Conservation (phyloP, 2,113 vertebrate species). For the Telmatochromis sp. region DNA sequence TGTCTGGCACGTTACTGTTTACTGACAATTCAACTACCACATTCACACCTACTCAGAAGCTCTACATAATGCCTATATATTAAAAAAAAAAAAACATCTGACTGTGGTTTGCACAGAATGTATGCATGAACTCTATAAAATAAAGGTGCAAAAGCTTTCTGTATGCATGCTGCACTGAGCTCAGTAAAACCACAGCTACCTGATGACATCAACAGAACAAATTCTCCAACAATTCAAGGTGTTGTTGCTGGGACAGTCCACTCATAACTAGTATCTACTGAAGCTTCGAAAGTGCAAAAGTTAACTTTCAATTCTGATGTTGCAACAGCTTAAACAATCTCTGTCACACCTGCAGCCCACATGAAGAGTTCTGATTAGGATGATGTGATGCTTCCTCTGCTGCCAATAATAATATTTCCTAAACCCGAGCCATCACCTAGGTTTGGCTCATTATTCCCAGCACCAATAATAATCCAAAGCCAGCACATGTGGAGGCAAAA, state of each 20-base stretch:
- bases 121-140: not conserved
- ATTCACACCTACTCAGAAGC: constrained; percentile 13
- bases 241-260: not conserved
- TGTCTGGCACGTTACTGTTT: not conserved
- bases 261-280: not conserved
- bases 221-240: not conserved
- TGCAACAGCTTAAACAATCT: not conserved
- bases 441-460: not conserved
- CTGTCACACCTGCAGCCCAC: not conserved
- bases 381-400: not conserved
- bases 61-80: not conserved
- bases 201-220: not conserved
- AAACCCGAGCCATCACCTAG: not conserved
- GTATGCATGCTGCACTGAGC: not conserved
- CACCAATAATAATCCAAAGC: not conserved
- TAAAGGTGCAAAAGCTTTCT: not conserved
- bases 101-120: not conserved
- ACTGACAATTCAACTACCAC: not conserved
- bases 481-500: not conserved
- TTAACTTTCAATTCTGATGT: not conserved
- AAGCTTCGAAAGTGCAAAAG: not conserved
- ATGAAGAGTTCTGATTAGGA: not conserved
- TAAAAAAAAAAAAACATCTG: not conserved
- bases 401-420: not conserved
- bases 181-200: not conserved